These are phyloP conservation scores for Prochilodus magdalenae DNA, from an alignment of 2,113 vertebrate genomes.

Conservation along the genomic window DNA sequence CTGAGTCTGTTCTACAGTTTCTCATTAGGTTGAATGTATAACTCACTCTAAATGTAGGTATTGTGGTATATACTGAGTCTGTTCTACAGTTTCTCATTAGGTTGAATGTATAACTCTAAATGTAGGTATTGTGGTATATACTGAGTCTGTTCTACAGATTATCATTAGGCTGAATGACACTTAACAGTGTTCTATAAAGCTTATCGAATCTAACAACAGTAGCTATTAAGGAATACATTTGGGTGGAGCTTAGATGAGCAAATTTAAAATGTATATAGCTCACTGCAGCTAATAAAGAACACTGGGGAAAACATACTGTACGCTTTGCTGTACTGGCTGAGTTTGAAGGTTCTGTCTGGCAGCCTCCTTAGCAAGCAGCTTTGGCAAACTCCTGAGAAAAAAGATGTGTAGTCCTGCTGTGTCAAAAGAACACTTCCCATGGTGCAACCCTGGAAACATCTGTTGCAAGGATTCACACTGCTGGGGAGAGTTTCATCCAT, in stretches of 20 bases:
- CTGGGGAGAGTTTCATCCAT: neutral
- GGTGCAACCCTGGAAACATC: conserved; percentile 56
- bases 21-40: too few species aligned
- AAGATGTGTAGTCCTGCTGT: conserved; percentile 78
- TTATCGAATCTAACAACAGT: too few species aligned
- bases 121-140: too few species aligned
- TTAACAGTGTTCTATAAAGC: too few species aligned
- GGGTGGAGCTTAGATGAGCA: too few species aligned
- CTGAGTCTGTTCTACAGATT: too few species aligned
- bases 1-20: too few species aligned
- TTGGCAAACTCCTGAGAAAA: conserved; percentile 86
- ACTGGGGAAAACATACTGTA: conserved; percentile 78
- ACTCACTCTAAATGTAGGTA: neutral
- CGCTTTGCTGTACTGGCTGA: conserved; percentile 64
- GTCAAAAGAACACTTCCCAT: conserved; percentile 62
- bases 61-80: neutral
- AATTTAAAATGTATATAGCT: neutral
- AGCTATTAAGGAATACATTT: too few species aligned
- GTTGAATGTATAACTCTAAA: too few species aligned
- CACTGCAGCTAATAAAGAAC: neutral
- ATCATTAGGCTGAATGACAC: too few species aligned
- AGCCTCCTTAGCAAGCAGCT: conserved; percentile 83
- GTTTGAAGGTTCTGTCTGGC: conserved; percentile 76
- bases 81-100: too few species aligned
- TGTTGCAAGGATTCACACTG: conserved; percentile 45